Conservation (phyloP, 2,888 invertebrate species). For the Cryptosula pallasiana region DNA sequence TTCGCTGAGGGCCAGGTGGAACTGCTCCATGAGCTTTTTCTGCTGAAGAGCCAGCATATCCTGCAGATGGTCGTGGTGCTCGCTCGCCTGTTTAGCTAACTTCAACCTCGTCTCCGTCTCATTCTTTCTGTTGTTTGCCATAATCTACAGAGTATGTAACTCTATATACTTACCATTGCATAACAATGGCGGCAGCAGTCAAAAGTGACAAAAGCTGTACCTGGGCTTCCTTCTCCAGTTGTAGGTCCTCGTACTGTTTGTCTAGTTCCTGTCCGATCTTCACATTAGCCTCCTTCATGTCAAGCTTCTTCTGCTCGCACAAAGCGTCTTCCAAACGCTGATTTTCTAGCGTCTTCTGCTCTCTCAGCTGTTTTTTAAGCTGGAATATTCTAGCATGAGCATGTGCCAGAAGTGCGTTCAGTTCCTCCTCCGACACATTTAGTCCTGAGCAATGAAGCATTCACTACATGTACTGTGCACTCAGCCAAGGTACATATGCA, state of each 20-base stretch:
- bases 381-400: conserved; percentile 71
- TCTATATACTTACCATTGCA: background rate
- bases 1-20: conserved; percentile 60
- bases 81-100: conserved; percentile 76
- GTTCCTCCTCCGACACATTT: conserved; percentile 62
- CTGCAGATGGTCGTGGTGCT: conserved; percentile 67
- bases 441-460: conserved; percentile 38
- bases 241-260: conserved; percentile 64
- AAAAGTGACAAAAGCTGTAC: conserved; percentile 32
- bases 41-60: conserved; percentile 61
- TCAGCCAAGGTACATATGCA: too few relatives aligned
- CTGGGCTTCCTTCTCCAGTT: conserved; percentile 64
- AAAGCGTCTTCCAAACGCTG: conserved; percentile 63
- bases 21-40: conserved; percentile 56
- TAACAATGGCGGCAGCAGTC: background rate
- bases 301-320: conserved; percentile 61
- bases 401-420: conserved; percentile 73
- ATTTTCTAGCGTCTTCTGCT: conserved; percentile 58
- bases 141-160: background rate
- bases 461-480: too few relatives aligned
- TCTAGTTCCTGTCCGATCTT: conserved; percentile 66
- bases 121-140: background rate
- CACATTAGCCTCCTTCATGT: conserved; percentile 57
- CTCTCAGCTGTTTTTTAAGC: conserved; percentile 71
- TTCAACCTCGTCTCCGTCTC: conserved; percentile 71